Evolutionary conservation across 2,113 vertebrate species (phyloP).

Genomic region (Emydocephalus ijimae): DNA sequence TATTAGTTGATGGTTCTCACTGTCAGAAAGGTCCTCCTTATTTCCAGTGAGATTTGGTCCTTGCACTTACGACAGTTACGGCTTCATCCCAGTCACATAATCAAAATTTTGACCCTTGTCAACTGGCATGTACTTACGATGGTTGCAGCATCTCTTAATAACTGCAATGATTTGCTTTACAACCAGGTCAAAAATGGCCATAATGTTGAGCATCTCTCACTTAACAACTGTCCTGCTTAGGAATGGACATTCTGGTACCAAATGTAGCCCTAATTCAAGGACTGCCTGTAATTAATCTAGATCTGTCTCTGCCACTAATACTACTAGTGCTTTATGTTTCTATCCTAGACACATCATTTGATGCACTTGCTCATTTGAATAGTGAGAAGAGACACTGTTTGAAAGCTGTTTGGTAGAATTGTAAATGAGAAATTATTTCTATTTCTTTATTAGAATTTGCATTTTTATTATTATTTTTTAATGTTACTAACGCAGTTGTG

Average conservation of each 20-base stretch:
- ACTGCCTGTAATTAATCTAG: not conserved
- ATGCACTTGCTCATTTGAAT: not conserved
- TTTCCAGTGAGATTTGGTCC: not conserved
- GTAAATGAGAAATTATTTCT: not conserved
- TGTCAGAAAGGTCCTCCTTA: no score
- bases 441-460: not conserved
- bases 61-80: not conserved
- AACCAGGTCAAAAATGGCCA: not conserved
- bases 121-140: not conserved
- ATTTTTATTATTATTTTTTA: not conserved
- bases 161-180: not conserved
- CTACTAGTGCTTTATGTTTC: not conserved
- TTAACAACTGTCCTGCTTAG: not conserved
- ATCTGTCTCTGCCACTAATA: not conserved
- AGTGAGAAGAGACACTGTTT: not conserved
- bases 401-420: not conserved
- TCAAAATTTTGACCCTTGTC: not conserved
- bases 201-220: not conserved
- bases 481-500: not conserved
- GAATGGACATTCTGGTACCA: no score
- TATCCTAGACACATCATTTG: not conserved
- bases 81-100: not conserved
- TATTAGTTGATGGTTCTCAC: no score
- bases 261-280: not conserved
- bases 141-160: not conserved